phyloP scores from a whole-genome alignment of 2,797 vertebrate species.

The Strix occidentalis region DNA sequence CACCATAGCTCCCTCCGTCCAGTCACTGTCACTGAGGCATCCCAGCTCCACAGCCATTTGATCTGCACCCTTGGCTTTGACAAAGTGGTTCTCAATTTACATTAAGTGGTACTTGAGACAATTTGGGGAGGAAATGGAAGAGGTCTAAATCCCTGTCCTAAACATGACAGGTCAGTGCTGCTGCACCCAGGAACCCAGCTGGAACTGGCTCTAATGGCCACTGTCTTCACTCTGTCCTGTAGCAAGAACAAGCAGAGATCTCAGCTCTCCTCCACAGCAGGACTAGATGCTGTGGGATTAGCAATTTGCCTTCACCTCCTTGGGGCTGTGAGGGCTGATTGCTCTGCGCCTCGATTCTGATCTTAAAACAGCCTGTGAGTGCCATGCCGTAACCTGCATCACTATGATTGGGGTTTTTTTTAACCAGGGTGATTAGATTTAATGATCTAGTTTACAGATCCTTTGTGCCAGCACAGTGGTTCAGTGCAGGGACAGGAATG shows the following conservation, averaged over 20 bases:
- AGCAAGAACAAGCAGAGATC: not conserved
- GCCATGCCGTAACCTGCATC: rapidly evolving
- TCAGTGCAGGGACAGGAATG: not conserved
- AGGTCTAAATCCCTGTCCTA: not conserved
- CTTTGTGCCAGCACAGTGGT: not conserved
- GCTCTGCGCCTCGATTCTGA: not conserved
- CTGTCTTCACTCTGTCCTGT: not conserved
- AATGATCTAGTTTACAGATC: not conserved
- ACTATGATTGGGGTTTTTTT: too few species aligned
- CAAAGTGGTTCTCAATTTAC: not conserved
- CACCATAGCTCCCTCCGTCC: not conserved
- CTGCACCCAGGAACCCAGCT: not conserved
- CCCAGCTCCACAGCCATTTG: not conserved
- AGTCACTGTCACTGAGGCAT: not conserved
- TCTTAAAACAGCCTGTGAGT: rapidly evolving
- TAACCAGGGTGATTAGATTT: not conserved
- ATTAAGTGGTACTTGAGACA: not conserved
- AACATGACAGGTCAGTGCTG: not conserved
- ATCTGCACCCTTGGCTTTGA: not conserved
- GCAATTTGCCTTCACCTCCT: not conserved
- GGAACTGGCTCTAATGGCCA: not conserved
- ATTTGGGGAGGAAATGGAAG: not conserved
- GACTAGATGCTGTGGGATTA: not conserved
- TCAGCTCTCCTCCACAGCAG: not conserved
- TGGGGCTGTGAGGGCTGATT: not conserved